phyloP scores from a whole-genome alignment of 2,888 invertebrate genomes.

The Meandrusa payeni region DNA sequence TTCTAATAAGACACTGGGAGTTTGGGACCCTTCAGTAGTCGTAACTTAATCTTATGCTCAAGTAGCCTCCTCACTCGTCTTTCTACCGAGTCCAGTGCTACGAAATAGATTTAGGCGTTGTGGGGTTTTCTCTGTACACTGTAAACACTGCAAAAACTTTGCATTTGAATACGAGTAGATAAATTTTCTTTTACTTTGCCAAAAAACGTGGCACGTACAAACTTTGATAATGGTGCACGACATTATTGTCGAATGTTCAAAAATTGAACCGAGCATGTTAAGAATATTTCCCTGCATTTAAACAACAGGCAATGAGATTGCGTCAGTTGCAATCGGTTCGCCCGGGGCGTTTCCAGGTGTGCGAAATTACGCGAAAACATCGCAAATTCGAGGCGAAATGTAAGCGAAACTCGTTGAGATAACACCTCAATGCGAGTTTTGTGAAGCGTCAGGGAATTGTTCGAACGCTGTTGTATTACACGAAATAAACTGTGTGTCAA shows the following conservation, averaged over 20 bases:
- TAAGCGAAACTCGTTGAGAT: conserved; percentile 20
- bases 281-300: conserved; percentile 54
- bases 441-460: conserved; percentile 21
- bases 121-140: too few species aligned
- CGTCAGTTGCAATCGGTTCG: conserved; percentile 54
- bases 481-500: conserved; percentile 9
- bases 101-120: too few species aligned
- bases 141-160: too few species aligned
- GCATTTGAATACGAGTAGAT: too few species aligned
- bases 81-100: too few species aligned
- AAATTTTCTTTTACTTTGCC: too few species aligned
- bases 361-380: conserved; percentile 22
- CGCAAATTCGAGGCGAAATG: conserved; percentile 14
- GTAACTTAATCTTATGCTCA: too few species aligned
- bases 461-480: conserved; percentile 15
- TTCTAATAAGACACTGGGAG: too few species aligned
- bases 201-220: background rate
- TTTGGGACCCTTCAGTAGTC: too few species aligned
- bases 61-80: too few species aligned
- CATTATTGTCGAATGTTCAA: conserved; percentile 12
- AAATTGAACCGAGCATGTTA: conserved; percentile 33
- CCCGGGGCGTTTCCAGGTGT: conserved; percentile 28
- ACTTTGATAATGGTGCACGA: background rate
- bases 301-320: conserved; percentile 53
- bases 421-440: conserved; percentile 18